phyloP scores from a whole-genome alignment of 2,113 vertebrate genomes.

The Poeciliopsis turrubarensis region DNA sequence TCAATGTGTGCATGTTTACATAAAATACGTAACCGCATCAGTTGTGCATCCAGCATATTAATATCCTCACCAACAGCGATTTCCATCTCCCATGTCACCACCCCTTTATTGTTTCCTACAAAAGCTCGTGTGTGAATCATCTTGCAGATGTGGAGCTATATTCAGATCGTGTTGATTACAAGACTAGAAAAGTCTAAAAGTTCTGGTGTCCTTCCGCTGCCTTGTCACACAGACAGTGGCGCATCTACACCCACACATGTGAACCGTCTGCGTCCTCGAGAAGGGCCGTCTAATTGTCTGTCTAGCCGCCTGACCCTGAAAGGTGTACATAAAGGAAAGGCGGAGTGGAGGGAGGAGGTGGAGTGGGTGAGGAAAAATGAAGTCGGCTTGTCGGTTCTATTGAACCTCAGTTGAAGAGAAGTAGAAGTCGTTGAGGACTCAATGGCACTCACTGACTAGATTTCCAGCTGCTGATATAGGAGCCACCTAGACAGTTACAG shows the following conservation, averaged over 20 bases:
- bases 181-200: slow-evolving; percentile 23
- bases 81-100: slow-evolving; percentile 8
- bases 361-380: slow-evolving; percentile 46
- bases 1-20: slow-evolving; percentile 9
- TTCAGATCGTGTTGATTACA: slow-evolving; percentile 12
- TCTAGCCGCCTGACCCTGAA: slow-evolving; percentile 73
- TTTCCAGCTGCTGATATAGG: not conserved
- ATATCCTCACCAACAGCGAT: slow-evolving; percentile 21
- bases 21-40: slow-evolving; percentile 18
- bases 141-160: slow-evolving; percentile 19
- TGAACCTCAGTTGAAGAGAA: slow-evolving; percentile 16
- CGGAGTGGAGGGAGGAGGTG: slow-evolving; percentile 10
- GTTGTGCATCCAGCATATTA: slow-evolving; percentile 17
- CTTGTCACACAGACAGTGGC: slow-evolving; percentile 18
- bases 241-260: slow-evolving; percentile 32
- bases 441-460: slow-evolving; percentile 13
- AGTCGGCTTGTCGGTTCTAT: slow-evolving; percentile 42
- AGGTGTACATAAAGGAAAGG: slow-evolving; percentile 42
- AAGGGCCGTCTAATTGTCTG: slow-evolving; percentile 63
- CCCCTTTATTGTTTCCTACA: not conserved
- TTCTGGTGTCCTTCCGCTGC: slow-evolving; percentile 17
- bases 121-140: not conserved
- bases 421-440: slow-evolving; percentile 12
- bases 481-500: not conserved
- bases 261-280: slow-evolving; percentile 28